Evolutionary conservation across 2,113 vertebrate genomes (phyloP).

Genomic region (Chamaetylas fuelleborni): DNA sequence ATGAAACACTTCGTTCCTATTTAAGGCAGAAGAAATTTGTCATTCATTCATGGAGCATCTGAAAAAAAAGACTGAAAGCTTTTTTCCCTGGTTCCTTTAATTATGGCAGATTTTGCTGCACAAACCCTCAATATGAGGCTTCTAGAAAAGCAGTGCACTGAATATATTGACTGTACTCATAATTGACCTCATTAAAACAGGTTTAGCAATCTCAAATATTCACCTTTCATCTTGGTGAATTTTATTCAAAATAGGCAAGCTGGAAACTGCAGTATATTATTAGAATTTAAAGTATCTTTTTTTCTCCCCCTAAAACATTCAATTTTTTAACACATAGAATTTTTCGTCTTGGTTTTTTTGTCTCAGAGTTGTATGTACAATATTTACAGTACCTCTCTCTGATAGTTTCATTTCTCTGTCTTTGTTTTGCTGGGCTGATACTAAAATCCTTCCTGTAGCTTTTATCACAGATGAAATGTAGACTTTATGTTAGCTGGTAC

Average conservation of each 20-base stretch:
- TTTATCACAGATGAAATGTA: not conserved
- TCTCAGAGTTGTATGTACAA: not conserved
- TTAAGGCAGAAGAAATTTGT: not conserved
- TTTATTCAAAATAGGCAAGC: not conserved
- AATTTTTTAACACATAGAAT: too few species aligned
- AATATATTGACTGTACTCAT: not conserved
- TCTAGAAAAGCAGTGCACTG: not conserved
- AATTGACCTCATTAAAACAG: not conserved
- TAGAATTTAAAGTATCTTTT: not conserved
- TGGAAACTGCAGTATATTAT: not conserved
- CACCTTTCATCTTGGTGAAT: not conserved
- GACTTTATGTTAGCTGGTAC: not conserved
- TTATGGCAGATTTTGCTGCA: not conserved
- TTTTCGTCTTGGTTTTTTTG: not conserved
- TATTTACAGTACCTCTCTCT: not conserved
- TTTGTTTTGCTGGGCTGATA: not conserved
- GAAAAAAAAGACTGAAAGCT: not conserved
- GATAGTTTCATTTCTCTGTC: not conserved
- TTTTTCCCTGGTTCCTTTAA: not conserved
- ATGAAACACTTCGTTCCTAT: not conserved
- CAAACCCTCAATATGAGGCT: not conserved
- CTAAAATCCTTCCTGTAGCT: not conserved
- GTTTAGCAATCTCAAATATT: not conserved
- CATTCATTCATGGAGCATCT: not conserved
- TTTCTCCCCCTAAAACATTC: rapidly evolving